Percentiles rank a stretch among this genome's conserved stretches.
These are phyloP conservation scores for Drosophila kurseongensis DNA, from an alignment of 1,140 invertebrate genomes.

Conservation along the genomic window DNA sequence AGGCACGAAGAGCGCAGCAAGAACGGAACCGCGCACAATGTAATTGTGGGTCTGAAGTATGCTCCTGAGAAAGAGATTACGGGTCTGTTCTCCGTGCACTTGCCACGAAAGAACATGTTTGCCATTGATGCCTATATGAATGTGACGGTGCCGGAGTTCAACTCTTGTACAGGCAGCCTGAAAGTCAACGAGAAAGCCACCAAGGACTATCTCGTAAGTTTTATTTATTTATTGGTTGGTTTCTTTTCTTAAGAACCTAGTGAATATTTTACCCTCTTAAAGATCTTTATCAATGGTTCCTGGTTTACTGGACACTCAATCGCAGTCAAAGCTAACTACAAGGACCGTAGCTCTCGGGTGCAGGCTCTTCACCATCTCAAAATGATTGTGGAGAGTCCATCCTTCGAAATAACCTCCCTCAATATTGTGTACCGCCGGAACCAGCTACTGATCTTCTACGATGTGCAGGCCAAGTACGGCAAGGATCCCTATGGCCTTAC, in stretches of 20 bases:
- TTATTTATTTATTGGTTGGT: not conserved
- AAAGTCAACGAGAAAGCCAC: constrained; percentile 86
- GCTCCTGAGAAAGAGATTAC: constrained; percentile 87
- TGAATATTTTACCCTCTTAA: not conserved
- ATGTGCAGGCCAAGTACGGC: constrained; percentile 74
- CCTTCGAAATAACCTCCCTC: constrained; percentile 88
- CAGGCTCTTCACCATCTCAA: constrained; percentile 88
- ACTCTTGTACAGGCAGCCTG: constrained; percentile 86
- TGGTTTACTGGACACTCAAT: constrained; percentile 93
- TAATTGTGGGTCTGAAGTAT: constrained; percentile 79
- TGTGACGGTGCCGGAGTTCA: constrained; percentile 87
- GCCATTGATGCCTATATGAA: constrained; percentile 87
- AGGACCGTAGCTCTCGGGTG: constrained; percentile 88
- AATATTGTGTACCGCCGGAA: constrained; percentile 87
- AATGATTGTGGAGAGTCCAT: constrained; percentile 88
- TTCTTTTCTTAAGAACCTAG: no score
- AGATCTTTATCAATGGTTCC: constrained; percentile 88
- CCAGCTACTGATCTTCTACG: constrained; percentile 64
- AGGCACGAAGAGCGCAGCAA: constrained; percentile 81
- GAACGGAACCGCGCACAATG: constrained; percentile 84
- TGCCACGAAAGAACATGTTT: constrained; percentile 86
- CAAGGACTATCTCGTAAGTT: constrained; percentile 86
- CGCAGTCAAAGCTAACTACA: constrained; percentile 88
- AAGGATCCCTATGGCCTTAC: constrained; percentile 78
- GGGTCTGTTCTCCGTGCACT: constrained; percentile 85